Evolutionary conservation across 2,797 vertebrate genomes (phyloP).

Genomic region (Pseudotriccus pelzelni): DNA sequence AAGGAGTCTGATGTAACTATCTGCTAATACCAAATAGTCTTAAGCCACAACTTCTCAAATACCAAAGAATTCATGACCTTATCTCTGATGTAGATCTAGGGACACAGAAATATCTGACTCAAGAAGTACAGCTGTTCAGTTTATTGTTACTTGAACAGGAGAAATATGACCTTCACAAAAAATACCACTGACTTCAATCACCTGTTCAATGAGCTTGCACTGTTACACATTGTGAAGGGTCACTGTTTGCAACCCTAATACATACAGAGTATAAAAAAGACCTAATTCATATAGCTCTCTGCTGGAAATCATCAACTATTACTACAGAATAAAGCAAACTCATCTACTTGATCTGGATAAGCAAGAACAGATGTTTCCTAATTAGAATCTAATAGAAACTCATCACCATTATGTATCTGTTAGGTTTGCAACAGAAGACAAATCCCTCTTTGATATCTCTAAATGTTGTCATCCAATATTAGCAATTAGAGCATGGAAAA

Average conservation of each 20-base stretch:
- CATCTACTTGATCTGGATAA: neutral
- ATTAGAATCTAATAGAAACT: slow-evolving; percentile 13
- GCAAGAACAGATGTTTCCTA: neutral
- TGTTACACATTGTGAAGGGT: neutral
- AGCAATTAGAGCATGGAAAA: neutral
- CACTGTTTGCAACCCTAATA: neutral
- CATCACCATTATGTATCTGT: neutral
- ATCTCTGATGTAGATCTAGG: neutral
- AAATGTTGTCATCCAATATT: neutral
- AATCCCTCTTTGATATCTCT: neutral
- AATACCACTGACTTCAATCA: neutral
- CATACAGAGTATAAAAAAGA: neutral
- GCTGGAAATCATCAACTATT: neutral
- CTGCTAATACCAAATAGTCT: neutral
- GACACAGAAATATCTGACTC: neutral
- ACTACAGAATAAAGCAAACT: neutral
- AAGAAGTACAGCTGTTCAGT: neutral
- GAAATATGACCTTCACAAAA: neutral
- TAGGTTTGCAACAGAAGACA: neutral
- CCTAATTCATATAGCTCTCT: neutral
- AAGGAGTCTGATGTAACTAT: neutral
- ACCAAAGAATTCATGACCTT: neutral
- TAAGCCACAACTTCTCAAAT: neutral
- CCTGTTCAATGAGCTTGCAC: neutral
- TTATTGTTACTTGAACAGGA: neutral